A percentile compares a stretch with the other conserved stretches of the same genome.
phyloP scores from a whole-genome alignment of 2,113 vertebrate genomes.

The Sinocyclocheilus anshuiensis region DNA sequence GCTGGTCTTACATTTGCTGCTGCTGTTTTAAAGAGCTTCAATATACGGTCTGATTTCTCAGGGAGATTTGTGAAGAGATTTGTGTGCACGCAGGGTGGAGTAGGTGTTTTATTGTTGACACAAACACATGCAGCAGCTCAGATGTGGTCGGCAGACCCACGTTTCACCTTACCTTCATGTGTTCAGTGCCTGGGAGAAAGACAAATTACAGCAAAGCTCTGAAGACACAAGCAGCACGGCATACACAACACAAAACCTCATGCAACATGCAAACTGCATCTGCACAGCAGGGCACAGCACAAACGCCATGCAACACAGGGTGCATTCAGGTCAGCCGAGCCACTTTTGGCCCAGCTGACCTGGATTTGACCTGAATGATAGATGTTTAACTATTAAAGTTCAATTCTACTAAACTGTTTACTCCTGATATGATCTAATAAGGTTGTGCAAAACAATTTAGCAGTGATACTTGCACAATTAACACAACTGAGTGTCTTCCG shows the following conservation, averaged over 20 bases:
- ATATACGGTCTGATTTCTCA: slow-evolving; percentile 26
- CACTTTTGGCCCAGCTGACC: background rate
- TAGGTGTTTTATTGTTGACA: slow-evolving; percentile 38
- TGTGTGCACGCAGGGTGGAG: slow-evolving; percentile 40
- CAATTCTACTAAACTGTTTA: background rate
- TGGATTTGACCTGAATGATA: background rate
- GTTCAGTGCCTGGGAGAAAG: slow-evolving; percentile 72
- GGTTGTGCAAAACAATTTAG: background rate
- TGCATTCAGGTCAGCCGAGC: background rate
- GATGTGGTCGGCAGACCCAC: slow-evolving; percentile 61
- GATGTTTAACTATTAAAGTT: background rate
- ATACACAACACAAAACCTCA: slow-evolving; percentile 28
- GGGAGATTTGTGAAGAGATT: slow-evolving; percentile 16
- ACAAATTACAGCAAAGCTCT: slow-evolving; percentile 67
- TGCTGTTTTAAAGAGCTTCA: background rate
- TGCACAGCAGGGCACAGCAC: background rate
- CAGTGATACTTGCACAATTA: background rate
- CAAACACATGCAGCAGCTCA: slow-evolving; percentile 66
- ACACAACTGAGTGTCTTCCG: background rate
- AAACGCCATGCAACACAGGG: background rate
- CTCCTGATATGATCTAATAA: background rate
- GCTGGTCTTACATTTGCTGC: slow-evolving; percentile 16
- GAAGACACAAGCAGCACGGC: slow-evolving; percentile 40
- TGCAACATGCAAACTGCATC: slow-evolving; percentile 39
- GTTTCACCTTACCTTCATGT: slow-evolving; percentile 70